phyloP scores from a whole-genome alignment of 1,140 invertebrate species.

The Drosophila ficusphila region DNA sequence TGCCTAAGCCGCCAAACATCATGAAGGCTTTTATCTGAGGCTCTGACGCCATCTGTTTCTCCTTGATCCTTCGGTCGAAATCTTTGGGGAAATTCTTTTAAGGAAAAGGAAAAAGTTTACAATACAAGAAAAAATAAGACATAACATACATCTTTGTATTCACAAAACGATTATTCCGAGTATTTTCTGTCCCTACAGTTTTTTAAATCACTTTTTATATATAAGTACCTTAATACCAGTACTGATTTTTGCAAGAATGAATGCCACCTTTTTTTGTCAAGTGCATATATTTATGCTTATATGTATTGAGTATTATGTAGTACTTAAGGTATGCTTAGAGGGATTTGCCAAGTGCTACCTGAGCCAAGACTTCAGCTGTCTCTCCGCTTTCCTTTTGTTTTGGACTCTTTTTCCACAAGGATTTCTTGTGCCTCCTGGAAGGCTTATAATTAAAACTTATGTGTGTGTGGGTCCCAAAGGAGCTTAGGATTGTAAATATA shows the following conservation, averaged over 20 bases:
- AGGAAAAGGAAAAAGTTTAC: slow-evolving; percentile 9
- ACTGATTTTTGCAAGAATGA: neutral
- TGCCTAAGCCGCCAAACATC: slow-evolving; percentile 44
- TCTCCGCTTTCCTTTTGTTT: slow-evolving; percentile 8
- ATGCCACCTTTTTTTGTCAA: neutral
- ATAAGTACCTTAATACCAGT: neutral
- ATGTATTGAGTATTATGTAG: slow-evolving; percentile 70
- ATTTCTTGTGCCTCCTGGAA: slow-evolving; percentile 34
- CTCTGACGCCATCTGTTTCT: slow-evolving; percentile 59
- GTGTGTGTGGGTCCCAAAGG: slow-evolving; percentile 18
- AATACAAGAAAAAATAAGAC: neutral
- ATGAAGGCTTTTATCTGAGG: slow-evolving; percentile 40
- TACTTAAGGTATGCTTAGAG: slow-evolving; percentile 69
- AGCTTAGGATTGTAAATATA: slow-evolving; percentile 31
- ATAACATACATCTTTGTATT: too few relatives aligned
- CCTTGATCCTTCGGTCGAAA: slow-evolving; percentile 11
- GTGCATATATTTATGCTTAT: slow-evolving; percentile 21
- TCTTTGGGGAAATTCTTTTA: slow-evolving; percentile 50
- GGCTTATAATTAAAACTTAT: slow-evolving; percentile 77
- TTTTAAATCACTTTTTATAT: neutral
- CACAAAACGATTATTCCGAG: too few relatives aligned
- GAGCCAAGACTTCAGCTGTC: slow-evolving; percentile 32
- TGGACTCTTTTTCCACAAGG: neutral
- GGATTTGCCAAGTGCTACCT: slow-evolving; percentile 64
- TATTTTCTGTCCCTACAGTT: too few relatives aligned